Evolutionary conservation across 2,797 vertebrate species (phyloP).

Genomic region (Parotocinclus haroldoi): DNA sequence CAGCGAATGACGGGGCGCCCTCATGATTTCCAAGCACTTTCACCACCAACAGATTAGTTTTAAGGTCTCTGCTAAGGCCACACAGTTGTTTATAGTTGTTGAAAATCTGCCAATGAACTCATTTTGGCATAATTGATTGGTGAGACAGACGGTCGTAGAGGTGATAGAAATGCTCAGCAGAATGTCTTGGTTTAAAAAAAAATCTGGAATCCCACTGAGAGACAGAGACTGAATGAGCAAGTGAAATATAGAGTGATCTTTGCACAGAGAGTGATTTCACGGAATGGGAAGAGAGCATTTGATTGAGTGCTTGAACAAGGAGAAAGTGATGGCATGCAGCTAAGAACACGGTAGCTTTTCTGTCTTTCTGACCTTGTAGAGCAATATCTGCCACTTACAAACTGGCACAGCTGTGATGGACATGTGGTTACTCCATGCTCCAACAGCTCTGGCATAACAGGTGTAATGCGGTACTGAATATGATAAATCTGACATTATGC

Average conservation of each 20-base stretch:
- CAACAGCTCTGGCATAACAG: constrained; percentile 43
- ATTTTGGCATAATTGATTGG: constrained; percentile 48
- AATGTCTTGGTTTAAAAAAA: constrained; percentile 16
- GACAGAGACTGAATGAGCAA: constrained; percentile 3
- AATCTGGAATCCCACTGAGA: constrained; percentile 10
- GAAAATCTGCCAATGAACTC: constrained; percentile 51
- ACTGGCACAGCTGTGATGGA: constrained; percentile 62
- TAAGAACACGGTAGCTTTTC: constrained; percentile 1
- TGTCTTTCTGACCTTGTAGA: constrained; percentile 36
- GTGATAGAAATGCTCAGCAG: constrained; percentile 40
- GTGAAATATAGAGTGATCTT: constrained; percentile 17
- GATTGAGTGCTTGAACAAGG: constrained; percentile 16
- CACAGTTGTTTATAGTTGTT: constrained; percentile 47
- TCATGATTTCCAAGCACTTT: constrained; percentile 4
- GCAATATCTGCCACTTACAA: constrained; percentile 12
- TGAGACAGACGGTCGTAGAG: constrained; percentile 28
- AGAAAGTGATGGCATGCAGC: constrained; percentile 10
- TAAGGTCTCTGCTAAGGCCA: constrained; percentile 30
- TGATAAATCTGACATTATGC: too few species aligned
- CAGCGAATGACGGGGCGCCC: constrained; percentile 15
- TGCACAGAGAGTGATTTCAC: constrained; percentile 1
- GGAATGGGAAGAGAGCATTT: background rate
- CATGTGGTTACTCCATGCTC: constrained; percentile 58
- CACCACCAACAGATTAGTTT: constrained; percentile 32
- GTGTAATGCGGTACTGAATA: background rate